These are phyloP conservation scores for Leucoraja erinaceus DNA, from an alignment of 2,113 vertebrate species.

Conservation along the genomic window DNA sequence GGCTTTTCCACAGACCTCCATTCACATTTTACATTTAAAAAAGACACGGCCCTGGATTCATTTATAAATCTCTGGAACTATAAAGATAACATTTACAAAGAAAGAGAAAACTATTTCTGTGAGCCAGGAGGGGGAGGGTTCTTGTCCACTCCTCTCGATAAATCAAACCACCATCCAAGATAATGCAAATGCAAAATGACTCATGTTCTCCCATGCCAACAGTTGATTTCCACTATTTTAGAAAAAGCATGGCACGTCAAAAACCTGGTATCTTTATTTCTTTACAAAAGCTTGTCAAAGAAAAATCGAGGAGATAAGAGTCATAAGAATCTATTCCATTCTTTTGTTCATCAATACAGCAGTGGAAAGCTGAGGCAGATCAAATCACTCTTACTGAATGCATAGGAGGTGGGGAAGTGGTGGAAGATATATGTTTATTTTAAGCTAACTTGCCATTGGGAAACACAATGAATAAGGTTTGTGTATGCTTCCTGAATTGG, in stretches of 20 bases:
- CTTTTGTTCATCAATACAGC: neutral
- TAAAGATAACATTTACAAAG: constrained; percentile 30
- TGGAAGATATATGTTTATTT: neutral
- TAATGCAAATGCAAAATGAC: neutral
- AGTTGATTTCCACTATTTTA: neutral
- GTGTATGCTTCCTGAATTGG: neutral
- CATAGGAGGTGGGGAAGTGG: neutral
- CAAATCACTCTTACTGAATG: neutral
- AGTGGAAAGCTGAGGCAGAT: neutral
- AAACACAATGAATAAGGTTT: neutral
- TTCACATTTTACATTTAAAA: constrained; percentile 29
- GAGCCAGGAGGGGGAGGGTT: neutral
- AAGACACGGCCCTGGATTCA: neutral
- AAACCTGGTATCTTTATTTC: neutral
- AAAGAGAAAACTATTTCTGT: neutral
- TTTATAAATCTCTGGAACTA: constrained; percentile 4
- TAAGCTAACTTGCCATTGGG: too few species aligned
- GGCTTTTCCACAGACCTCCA: constrained; percentile 25
- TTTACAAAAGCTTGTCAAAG: neutral
- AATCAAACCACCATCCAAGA: neutral
- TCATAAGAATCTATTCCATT: neutral
- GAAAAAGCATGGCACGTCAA: neutral
- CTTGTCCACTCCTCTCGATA: neutral
- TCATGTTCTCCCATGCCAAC: neutral
- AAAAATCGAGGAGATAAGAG: neutral